Conservation (phyloP, 1,140 invertebrate genomes). For the Lethocerus indicus region DNA sequence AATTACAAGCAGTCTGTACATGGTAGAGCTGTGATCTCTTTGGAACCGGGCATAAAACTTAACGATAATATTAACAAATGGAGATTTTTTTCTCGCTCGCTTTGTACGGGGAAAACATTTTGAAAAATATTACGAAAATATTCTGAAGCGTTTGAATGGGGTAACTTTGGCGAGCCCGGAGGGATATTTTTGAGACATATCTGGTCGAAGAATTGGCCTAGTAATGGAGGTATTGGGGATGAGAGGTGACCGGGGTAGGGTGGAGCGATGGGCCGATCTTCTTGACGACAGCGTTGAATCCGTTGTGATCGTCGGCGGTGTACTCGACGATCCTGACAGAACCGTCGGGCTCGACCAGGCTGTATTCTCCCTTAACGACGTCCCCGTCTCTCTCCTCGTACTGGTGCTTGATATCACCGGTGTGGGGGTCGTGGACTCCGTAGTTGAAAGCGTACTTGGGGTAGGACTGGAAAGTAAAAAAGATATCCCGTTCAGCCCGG, state of each 20-base stretch:
- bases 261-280: conserved; percentile 2
- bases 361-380: conserved; percentile 15
- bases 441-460: conserved; percentile 22
- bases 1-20: too few species aligned
- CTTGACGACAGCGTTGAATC: conserved; percentile 22
- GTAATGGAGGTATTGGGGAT: background rate
- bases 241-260: background rate
- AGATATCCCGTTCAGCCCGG: conserved; percentile 22
- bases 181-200: too few species aligned
- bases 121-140: too few species aligned
- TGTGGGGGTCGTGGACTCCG: conserved; percentile 22
- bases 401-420: too few species aligned
- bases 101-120: too few species aligned
- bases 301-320: conserved; percentile 20
- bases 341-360: conserved; percentile 19
- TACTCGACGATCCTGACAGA: conserved; percentile 20
- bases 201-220: too few species aligned
- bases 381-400: conserved; percentile 18
- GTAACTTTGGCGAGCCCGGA: too few species aligned
- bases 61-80: too few species aligned
- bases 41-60: too few species aligned
- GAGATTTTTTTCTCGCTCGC: too few species aligned
- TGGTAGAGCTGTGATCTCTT: too few species aligned
- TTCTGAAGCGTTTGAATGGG: too few species aligned
- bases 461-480: conserved; percentile 4